Evolutionary conservation across 2,888 invertebrate species (phyloP), one percentile per base, ranked within the genome.

Genomic region (Atethmia centrago): DNA sequence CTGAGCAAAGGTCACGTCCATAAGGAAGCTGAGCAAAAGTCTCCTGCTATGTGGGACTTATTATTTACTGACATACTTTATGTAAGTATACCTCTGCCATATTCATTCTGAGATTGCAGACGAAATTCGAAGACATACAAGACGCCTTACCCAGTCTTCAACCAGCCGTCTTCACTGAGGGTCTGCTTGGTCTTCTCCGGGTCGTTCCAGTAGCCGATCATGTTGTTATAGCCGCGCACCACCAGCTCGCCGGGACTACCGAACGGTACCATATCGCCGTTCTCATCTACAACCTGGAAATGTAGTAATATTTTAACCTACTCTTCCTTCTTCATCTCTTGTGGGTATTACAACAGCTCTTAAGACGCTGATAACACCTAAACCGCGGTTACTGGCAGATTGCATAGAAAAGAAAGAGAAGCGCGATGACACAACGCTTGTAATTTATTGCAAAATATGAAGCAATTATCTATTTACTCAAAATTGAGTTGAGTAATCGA

Each of bases 201-300:
- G 79, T 99, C 98, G 21, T 97, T 96, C 98, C 98, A 99, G 93
- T 99, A 99, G 42, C 97, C 97, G 63, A 97, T 93, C 98, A 99
- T 99, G n/a, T 95, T 97, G 76, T 92, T 94, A 92, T 98, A 98
- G 0, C 98, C 98, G 42, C 98, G 96, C 0, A 97, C 94, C 89
- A 97, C 97, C 64, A 99, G 94, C 93, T 99, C 98, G 0, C 99
- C 99, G 0, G 97, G 94, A 21, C 93, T 94, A 0, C 98, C 98
- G 66, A 97, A 94, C 0, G 98, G 98, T 0, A 98, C 98, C 5
- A 97, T 93, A 1, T 95, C 90, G 0, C 97, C 97, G 0, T 97
- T 91, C 1, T 95, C 93, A 87, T 98, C 97, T 0, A 98, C 97
- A 2, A 98, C 97, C 97, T 97, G 77, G 1, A 55, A 75, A 67